Conservation (phyloP, 2,113 vertebrate genomes). For the Echinops telfairi region DNA sequence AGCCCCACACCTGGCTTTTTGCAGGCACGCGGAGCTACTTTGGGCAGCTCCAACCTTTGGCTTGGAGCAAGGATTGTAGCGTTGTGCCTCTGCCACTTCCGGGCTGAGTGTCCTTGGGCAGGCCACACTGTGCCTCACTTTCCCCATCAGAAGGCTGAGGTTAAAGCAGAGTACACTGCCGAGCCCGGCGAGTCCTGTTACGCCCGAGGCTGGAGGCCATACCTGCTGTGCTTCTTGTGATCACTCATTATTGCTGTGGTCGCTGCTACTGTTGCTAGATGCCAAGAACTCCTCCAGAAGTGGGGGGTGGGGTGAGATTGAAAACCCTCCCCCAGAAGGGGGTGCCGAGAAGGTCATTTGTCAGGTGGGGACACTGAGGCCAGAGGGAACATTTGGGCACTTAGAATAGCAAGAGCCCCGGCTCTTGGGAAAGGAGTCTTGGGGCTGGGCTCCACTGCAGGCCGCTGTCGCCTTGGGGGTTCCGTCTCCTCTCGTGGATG, state of each 20-base stretch:
- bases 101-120: background rate
- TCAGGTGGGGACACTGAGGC: conserved; percentile 38
- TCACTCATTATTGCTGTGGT: too few species aligned
- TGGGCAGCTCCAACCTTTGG: background rate
- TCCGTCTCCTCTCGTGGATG: background rate
- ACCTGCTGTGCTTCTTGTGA: background rate
- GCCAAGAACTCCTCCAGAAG: background rate
- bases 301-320: background rate
- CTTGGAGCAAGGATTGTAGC: background rate
- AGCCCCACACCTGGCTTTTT: background rate
- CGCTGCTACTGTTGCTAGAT: background rate
- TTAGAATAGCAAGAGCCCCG: background rate
- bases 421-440: background rate
- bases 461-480: too few species aligned
- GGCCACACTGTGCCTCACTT: background rate
- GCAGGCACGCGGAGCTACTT: background rate
- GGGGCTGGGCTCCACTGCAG: fast-evolving
- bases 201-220: background rate
- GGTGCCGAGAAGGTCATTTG: background rate
- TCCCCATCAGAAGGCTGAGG: background rate
- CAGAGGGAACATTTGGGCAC: fast-evolving
- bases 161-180: too few species aligned
- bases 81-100: background rate
- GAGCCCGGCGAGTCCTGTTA: too few species aligned
- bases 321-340: background rate